A percentile compares a stretch with the other conserved stretches of the same genome.
These are phyloP conservation scores for Polymixis lichenea DNA, from an alignment of 2,888 invertebrate genomes.

Conservation along the genomic window DNA sequence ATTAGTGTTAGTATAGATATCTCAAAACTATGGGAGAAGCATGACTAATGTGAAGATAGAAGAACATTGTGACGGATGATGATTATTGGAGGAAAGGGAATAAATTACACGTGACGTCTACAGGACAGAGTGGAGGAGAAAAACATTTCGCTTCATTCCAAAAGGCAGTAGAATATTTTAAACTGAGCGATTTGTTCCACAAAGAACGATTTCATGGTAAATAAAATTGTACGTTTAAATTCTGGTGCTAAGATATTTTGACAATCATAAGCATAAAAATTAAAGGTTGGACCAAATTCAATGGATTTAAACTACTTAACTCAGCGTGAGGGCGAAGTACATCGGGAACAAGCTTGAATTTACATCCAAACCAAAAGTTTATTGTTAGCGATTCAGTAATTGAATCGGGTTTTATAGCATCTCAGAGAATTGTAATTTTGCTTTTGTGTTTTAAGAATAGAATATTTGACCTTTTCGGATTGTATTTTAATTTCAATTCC, in stretches of 20 bases:
- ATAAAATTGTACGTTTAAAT: conserved; percentile 9
- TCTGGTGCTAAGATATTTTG: conserved; percentile 28
- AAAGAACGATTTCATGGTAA: not conserved
- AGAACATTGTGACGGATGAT: not conserved
- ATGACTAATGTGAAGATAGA: not conserved
- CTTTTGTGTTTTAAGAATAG: conserved; percentile 34
- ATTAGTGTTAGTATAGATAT: no score
- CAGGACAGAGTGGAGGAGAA: not conserved
- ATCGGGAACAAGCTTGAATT: conserved; percentile 41
- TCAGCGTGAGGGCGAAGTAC: conserved; percentile 9
- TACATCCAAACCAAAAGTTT: conserved; percentile 43
- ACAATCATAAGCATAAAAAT: conserved; percentile 34
- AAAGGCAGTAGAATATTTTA: not conserved
- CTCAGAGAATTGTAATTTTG: conserved; percentile 47
- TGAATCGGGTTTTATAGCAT: conserved; percentile 39
- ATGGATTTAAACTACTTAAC: conserved; percentile 42
- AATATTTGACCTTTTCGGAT: conserved; percentile 18
- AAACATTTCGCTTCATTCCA: no score
- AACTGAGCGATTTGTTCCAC: not conserved
- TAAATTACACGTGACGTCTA: not conserved
- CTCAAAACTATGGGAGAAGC: not conserved
- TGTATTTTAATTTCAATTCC: not conserved
- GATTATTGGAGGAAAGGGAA: not conserved
- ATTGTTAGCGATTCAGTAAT: conserved; percentile 55
- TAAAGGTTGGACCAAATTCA: conserved; percentile 45